Percentiles rank a stretch among this genome's conserved stretches.
Evolutionary conservation across 2,797 vertebrate species (phyloP).

Genomic region (Miichthys miiuy): DNA sequence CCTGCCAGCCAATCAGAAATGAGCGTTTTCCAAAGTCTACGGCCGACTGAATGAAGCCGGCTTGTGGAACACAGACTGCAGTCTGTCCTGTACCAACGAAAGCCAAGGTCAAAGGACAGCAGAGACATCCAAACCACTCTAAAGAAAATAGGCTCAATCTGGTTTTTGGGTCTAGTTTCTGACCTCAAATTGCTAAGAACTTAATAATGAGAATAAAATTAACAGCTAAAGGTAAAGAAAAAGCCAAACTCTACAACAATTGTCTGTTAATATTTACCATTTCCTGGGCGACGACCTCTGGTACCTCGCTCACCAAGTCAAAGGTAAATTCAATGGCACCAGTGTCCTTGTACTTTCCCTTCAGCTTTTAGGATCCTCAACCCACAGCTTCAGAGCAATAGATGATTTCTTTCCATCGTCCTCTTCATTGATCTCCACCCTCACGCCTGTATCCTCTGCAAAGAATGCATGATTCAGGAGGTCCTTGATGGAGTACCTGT

Average conservation of each 20-base stretch:
- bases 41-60: background rate
- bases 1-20: background rate
- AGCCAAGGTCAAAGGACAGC: slow-evolving; percentile 20
- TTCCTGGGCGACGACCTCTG: slow-evolving; percentile 98
- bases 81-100: background rate
- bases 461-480: slow-evolving; percentile 99
- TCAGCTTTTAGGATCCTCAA: slow-evolving; percentile 98
- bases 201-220: background rate
- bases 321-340: slow-evolving; percentile 99
- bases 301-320: slow-evolving; percentile 93
- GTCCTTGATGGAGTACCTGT: slow-evolving; percentile 98
- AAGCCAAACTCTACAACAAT: background rate
- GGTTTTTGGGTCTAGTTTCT: no score
- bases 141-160: background rate
- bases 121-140: slow-evolving; percentile 6
- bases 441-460: slow-evolving; percentile 97
- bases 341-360: slow-evolving; percentile 98
- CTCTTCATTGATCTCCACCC: slow-evolving; percentile 98
- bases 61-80: background rate
- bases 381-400: slow-evolving; percentile 97
- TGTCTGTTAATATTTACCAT: slow-evolving; percentile 86
- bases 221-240: slow-evolving; percentile 5
- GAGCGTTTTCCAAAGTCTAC: background rate
- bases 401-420: slow-evolving; percentile 95
- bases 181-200: background rate